phyloP scores from a whole-genome alignment of 2,797 vertebrate species.

The Lindbergichthys nudifrons region DNA sequence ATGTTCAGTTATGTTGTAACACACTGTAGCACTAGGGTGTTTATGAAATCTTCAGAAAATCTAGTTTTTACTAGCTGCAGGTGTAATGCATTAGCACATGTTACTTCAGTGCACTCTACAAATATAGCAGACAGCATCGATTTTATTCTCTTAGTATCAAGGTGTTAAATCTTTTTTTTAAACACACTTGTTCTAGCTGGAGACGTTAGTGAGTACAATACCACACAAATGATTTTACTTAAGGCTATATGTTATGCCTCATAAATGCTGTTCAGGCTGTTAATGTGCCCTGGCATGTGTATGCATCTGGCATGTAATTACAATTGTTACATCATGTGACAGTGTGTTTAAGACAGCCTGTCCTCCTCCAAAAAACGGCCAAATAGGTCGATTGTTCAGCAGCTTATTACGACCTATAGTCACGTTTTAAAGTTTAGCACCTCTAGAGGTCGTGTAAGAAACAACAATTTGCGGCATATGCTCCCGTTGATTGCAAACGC shows the following conservation, averaged over 20 bases:
- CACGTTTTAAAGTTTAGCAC: too few species aligned
- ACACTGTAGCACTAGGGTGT: neutral
- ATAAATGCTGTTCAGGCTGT: neutral
- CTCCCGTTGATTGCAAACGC: too few species aligned
- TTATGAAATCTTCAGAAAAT: neutral
- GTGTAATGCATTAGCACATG: neutral
- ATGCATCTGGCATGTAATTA: constrained; percentile 4
- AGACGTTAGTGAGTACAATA: neutral
- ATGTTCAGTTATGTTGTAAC: neutral
- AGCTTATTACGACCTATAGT: too few species aligned
- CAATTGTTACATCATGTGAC: neutral
- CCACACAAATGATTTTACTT: neutral
- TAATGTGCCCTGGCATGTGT: neutral
- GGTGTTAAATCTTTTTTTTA: neutral
- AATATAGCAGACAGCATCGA: neutral
- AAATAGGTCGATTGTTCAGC: too few species aligned
- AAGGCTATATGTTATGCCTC: neutral
- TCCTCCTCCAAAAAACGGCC: too few species aligned
- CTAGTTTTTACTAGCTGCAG: neutral
- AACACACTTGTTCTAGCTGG: neutral
- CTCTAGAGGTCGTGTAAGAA: too few species aligned
- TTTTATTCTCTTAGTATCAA: neutral
- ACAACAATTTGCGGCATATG: too few species aligned
- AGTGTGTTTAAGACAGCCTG: neutral
- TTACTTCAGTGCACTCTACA: neutral